Evolutionary conservation across 2,888 invertebrate species (phyloP).

Genomic region (Habroteleia sp.): DNA sequence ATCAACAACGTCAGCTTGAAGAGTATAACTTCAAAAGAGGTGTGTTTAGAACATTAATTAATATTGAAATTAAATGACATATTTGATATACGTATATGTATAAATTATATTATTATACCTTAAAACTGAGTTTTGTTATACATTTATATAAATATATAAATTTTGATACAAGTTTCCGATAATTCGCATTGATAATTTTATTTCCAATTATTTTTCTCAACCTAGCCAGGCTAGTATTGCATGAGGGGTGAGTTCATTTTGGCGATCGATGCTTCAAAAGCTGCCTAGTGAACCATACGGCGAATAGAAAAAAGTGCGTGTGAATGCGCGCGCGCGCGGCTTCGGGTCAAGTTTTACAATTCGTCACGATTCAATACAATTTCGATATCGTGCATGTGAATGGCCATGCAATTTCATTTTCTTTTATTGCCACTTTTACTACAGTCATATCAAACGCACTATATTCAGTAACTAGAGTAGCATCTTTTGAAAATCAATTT

Average conservation of each 20-base stretch:
- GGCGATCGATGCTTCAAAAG: constrained; percentile 56
- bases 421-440: constrained; percentile 35
- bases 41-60: too few relatives aligned
- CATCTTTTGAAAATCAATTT: constrained; percentile 9
- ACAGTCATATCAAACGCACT: neutral
- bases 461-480: constrained; percentile 6
- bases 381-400: constrained; percentile 32
- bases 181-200: constrained; percentile 25
- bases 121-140: too few relatives aligned
- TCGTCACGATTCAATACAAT: constrained; percentile 52
- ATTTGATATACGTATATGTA: too few relatives aligned
- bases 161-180: too few relatives aligned
- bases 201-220: constrained; percentile 58
- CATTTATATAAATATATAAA: too few relatives aligned
- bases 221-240: constrained; percentile 14
- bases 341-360: constrained; percentile 55
- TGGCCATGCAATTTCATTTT: constrained; percentile 39
- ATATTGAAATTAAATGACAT: too few relatives aligned
- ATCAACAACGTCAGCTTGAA: too few relatives aligned
- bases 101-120: too few relatives aligned
- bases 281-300: constrained; percentile 21
- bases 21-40: too few relatives aligned
- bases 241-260: constrained; percentile 28
- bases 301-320: constrained; percentile 21
- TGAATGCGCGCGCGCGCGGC: constrained; percentile 19